phyloP scores from a whole-genome alignment of 1,140 invertebrate genomes.

The Philaenus spumarius region DNA sequence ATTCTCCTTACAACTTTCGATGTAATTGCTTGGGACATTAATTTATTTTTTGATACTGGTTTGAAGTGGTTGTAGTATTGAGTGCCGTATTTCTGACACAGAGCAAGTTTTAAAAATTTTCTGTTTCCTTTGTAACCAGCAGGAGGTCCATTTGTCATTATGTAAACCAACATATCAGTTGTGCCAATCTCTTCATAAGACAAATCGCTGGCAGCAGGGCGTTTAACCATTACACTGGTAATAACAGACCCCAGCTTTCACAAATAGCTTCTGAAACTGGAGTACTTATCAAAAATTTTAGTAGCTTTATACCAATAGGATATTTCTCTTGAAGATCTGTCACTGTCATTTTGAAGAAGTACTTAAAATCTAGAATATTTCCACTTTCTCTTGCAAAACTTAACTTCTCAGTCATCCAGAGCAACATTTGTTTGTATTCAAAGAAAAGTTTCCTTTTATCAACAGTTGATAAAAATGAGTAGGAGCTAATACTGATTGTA shows the following conservation, averaged over 20 bases:
- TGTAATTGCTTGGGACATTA: too few relatives aligned
- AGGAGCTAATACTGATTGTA: too few relatives aligned
- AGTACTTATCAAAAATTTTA: neutral
- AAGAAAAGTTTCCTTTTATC: too few relatives aligned
- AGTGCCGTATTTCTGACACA: neutral
- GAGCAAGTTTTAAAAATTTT: neutral
- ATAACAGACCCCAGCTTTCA: neutral
- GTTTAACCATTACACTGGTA: neutral
- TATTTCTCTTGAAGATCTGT: neutral
- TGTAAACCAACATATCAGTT: neutral
- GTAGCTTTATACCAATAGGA: neutral
- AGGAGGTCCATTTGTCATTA: conserved; percentile 1
- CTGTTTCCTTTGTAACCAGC: neutral
- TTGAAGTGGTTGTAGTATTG: too few relatives aligned
- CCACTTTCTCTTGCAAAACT: too few relatives aligned
- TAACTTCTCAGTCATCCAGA: too few relatives aligned
- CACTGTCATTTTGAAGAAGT: neutral
- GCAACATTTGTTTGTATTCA: too few relatives aligned
- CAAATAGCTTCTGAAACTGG: neutral
- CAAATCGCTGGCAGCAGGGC: too few relatives aligned
- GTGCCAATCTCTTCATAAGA: conserved; percentile 3
- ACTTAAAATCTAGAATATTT: too few relatives aligned
- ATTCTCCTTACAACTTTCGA: too few relatives aligned
- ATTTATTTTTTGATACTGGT: too few relatives aligned
- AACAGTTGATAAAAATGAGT: too few relatives aligned